Percentiles rank a stretch among this genome's conserved stretches.
Evolutionary conservation across 2,113 vertebrate genomes (phyloP).

Genomic region (Diphyllodes magnificus): DNA sequence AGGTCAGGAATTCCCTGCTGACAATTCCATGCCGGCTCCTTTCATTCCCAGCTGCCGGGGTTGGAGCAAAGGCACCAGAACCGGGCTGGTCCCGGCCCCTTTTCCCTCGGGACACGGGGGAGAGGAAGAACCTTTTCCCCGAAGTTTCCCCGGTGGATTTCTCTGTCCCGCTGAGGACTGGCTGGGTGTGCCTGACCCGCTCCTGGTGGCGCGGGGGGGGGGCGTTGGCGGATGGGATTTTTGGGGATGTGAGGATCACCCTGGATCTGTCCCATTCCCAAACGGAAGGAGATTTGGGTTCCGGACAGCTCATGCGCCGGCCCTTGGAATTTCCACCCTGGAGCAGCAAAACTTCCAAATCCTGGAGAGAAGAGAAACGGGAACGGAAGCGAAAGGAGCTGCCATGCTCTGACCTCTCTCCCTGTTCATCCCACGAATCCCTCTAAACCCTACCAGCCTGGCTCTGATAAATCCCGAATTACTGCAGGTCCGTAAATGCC

Average conservation of each 20-base stretch:
- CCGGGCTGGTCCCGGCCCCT: too few relatives aligned
- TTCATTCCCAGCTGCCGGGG: not conserved
- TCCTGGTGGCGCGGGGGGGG: accelerated
- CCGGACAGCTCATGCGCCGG: not conserved
- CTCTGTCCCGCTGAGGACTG: accelerated
- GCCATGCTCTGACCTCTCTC: not conserved
- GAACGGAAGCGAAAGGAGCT: not conserved
- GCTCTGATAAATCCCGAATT: not conserved
- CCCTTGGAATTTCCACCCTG: not conserved
- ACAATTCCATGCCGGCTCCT: not conserved
- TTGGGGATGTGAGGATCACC: not conserved
- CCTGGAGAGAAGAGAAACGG: not conserved
- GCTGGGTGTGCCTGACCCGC: not conserved
- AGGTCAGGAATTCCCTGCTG: constrained; percentile 34
- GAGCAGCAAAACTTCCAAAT: not conserved
- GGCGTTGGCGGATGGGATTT: not conserved
- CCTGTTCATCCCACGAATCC: not conserved
- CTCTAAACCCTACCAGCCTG: accelerated
- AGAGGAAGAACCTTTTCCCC: not conserved
- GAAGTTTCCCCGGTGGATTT: not conserved
- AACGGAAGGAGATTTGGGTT: not conserved
- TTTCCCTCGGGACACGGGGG: not conserved
- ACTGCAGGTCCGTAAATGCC: not conserved
- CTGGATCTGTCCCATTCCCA: not conserved
- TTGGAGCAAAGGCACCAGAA: not conserved